These are phyloP conservation scores for Semibalanus balanoides DNA, from an alignment of 1,140 invertebrate genomes.

Conservation along the genomic window DNA sequence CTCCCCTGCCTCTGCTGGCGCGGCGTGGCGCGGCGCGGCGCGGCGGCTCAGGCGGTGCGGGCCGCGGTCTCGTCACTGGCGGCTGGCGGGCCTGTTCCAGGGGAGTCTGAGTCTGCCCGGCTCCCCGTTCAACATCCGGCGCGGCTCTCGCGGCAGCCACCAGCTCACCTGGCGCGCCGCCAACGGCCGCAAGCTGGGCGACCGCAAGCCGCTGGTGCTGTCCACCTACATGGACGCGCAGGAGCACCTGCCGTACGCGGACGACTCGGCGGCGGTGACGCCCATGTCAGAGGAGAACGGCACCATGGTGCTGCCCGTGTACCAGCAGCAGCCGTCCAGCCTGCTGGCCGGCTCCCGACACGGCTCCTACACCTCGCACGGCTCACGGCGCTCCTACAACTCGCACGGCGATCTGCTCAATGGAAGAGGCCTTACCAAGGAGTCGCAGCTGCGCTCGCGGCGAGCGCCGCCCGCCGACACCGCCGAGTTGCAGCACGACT, in stretches of 20 bases:
- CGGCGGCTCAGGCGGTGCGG: too few relatives aligned
- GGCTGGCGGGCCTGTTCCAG: conserved; percentile 36
- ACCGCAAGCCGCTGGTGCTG: conserved; percentile 81
- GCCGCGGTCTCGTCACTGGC: background rate
- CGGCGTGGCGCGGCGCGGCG: background rate
- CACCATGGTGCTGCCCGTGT: conserved; percentile 78
- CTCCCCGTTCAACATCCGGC: conserved; percentile 81
- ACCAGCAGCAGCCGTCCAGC: conserved; percentile 30
- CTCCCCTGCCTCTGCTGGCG: too few relatives aligned
- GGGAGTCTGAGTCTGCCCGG: conserved; percentile 89
- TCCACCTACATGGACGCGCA: conserved; percentile 83
- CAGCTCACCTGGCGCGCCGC: conserved; percentile 79
- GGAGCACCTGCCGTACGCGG: conserved; percentile 90
- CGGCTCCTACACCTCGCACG: conserved; percentile 86
- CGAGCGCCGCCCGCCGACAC: conserved; percentile 22
- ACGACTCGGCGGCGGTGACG: conserved; percentile 92
- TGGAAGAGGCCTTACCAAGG: conserved; percentile 61
- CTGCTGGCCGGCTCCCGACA: conserved; percentile 49
- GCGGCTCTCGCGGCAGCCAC: conserved; percentile 75
- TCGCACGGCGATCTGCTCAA: conserved; percentile 76
- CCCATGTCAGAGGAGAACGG: conserved; percentile 96
- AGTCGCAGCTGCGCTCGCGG: conserved; percentile 52
- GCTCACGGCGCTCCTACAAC: conserved; percentile 77
- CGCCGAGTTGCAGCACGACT: conserved; percentile 21
- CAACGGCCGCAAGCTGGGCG: conserved; percentile 46